Evolutionary conservation across 2,113 vertebrate genomes (phyloP).

Genomic region (Casuarius casuarius): DNA sequence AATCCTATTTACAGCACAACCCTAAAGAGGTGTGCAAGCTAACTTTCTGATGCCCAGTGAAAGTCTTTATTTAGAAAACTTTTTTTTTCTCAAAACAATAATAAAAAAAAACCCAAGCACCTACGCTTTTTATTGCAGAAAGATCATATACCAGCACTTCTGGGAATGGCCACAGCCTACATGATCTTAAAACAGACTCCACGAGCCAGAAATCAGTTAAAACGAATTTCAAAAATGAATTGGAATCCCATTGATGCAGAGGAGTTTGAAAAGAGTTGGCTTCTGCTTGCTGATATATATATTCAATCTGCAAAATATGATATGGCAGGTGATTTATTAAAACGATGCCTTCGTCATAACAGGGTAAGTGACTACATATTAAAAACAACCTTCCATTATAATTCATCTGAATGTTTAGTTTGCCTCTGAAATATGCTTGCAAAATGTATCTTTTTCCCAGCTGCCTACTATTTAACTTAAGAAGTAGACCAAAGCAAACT

Average conservation of each 20-base stretch:
- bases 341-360: slow-evolving; percentile 91
- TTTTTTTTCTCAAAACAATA: not conserved
- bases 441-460: not conserved
- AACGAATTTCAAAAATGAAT: slow-evolving; percentile 95
- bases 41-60: not conserved
- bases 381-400: not conserved
- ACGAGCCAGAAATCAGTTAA: slow-evolving; percentile 93
- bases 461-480: not conserved
- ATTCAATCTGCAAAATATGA: slow-evolving; percentile 97
- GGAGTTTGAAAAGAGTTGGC: slow-evolving; percentile 98
- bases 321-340: slow-evolving; percentile 91
- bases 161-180: slow-evolving; percentile 96
- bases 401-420: not conserved
- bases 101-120: not conserved
- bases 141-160: slow-evolving; percentile 92
- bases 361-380: slow-evolving; percentile 76
- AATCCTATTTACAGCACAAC: not conserved
- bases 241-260: slow-evolving; percentile 95
- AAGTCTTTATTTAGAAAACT: not conserved
- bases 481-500: not conserved
- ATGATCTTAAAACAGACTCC: slow-evolving; percentile 98
- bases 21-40: not conserved
- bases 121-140: slow-evolving; percentile 79
- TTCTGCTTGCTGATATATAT: slow-evolving; percentile 96
- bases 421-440: not conserved